Evolutionary conservation across 1,140 invertebrate genomes (phyloP), one percentile per base, ranked within the genome.

Genomic region (Pachypsylla venusta): DNA sequence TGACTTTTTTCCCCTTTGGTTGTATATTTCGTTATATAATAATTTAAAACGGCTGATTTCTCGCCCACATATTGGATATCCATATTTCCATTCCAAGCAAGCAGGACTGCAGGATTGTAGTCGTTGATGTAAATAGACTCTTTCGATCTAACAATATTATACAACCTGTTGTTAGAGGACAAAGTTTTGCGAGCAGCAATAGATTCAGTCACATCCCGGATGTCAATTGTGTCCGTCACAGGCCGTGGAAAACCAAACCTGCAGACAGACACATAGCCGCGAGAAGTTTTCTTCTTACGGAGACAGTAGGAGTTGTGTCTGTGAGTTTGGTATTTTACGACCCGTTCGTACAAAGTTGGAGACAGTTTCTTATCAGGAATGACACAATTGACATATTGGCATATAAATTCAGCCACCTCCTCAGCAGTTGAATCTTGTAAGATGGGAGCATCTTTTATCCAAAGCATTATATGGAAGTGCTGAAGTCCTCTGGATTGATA

Each of bases 381-480:
- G 54, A 39, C 56, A 64, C 67, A 70, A 12, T 65, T 68, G n/a
- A 67, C 61, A 59, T 69, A 68, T 59, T 70, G 67, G n/a, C 40
- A 40, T 61, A 70, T 70, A 54, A 70, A 71, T 19, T 60, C 24
- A 16, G 63, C 63, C 2, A 71, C 65, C 60, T 71, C 67, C 53
- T 58, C 60, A 16, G 57, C 48, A 10, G 56, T 26, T 28, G 60
- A 48, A 13, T 35, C n/a, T 7, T 53, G 53, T 16, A 60, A 39
- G 24, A 64, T 35, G 10, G 63, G 64, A 5, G 61, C 63, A 54
- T 57, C 28, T 60, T 64, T 54, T 19, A 63, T 59, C 61, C 61
- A 66, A 16, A 63, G 35, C n/a, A 65, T 1, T n/a, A 62, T 25
- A 54, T 66, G n/a, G n/a, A n/a, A n/a, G n/a, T n/a, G n/a, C n/a